Evolutionary conservation across 2,113 vertebrate species (phyloP), one percentile per base, ranked within the genome.

Genomic region (Podarcis cretensis): DNA sequence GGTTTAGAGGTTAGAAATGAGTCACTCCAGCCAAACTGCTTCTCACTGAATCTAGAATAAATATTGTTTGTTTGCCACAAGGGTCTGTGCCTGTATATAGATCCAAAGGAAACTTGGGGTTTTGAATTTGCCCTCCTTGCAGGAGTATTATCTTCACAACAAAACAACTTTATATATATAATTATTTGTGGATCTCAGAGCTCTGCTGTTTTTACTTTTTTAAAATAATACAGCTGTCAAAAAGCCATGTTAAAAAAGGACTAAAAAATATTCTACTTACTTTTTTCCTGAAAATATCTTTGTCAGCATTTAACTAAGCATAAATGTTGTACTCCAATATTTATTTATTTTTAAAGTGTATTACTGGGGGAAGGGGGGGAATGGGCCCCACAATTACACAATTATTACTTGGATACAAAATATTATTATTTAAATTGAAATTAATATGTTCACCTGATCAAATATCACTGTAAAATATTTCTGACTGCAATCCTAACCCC

Each of bases 261-360:
- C 2, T 83, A 1, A 81, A 30, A 89, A 74, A 86, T 57, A 88
- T 25, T 87, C 35, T 77, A 10, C 91, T 73, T 63, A 69, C 2
- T 5, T 3, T 0, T 65, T 6, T 83, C 4, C 1, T 65, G 23
- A 27, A 82, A 32, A 69, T 4, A 75, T 5, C 0, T 10, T 6
- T 0, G n/a, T 40, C 25, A 78, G 18, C 63, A 57, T 3, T 83
- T 48, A 84, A 89, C 30, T n/a, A 65, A 69, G 40, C 1, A 87
- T 16, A 35, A 30, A 25, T 23, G 43, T 81, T 57, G 23, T 87
- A 74, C 9, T 63, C 57, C 65, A 7, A 40, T 43, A 9, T 5
- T 73, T 4, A 9, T 5, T 73, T 4, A 12, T 10, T 14, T 7
- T 9, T 5, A 48, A 20, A 69, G 14, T 27, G 6, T 27, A 77